These are phyloP conservation scores for Graptemys geographica DNA, from an alignment of 2,797 vertebrate species.

Conservation along the genomic window DNA sequence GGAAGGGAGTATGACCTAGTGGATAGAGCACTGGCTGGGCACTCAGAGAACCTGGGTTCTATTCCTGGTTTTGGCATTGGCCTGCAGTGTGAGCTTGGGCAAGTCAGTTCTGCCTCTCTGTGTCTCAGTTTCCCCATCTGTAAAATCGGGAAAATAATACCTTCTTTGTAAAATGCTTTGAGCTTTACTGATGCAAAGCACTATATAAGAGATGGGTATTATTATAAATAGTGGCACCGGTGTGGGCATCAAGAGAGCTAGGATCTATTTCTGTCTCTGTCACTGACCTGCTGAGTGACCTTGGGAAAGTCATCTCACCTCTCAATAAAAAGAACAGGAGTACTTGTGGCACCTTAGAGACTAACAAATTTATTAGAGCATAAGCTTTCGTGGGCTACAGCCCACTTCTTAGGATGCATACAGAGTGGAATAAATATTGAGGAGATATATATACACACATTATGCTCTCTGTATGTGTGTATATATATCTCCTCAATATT, in stretches of 20 bases:
- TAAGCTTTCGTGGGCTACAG: too few species aligned
- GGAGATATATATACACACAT: too few species aligned
- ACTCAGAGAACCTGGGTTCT: background rate
- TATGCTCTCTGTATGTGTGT: too few species aligned
- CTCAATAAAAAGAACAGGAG: too few species aligned
- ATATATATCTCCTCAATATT: too few species aligned
- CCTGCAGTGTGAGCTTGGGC: background rate
- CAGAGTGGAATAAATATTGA: too few species aligned
- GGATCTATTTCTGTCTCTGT: background rate
- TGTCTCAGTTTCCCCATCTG: background rate
- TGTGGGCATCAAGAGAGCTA: too few species aligned
- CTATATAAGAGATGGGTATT: background rate
- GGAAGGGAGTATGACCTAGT: background rate
- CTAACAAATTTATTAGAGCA: too few species aligned
- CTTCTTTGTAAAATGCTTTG: background rate
- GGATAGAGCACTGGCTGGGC: fast-evolving
- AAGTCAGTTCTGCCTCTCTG: fast-evolving
- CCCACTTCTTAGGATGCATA: too few species aligned
- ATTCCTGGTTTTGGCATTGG: background rate
- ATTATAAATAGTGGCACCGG: background rate
- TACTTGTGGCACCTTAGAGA: too few species aligned
- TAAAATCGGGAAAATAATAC: background rate
- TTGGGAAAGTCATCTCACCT: background rate
- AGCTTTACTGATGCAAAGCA: background rate
- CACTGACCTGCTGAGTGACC: background rate